A percentile compares a stretch with the other conserved stretches of the same genome.
Conservation (phyloP, 2,888 invertebrate species). For the Boloria selene region DNA sequence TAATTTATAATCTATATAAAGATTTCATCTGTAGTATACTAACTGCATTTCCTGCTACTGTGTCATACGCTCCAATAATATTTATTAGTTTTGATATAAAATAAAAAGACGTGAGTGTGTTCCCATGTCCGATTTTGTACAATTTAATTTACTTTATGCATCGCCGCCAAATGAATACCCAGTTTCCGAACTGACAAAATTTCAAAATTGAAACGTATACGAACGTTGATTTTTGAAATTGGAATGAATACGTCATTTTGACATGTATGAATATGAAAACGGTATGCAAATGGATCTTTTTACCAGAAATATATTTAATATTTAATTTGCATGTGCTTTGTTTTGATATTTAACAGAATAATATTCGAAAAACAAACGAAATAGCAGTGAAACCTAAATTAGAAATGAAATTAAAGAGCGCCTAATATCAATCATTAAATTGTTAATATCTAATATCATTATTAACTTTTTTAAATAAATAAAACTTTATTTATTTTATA, state of each 20-base stretch:
- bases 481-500: too few relatives aligned
- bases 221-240: slow-evolving; percentile 50
- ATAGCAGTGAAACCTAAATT: background rate
- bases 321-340: slow-evolving; percentile 27
- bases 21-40: background rate
- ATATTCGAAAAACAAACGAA: slow-evolving; percentile 2
- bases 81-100: slow-evolving; percentile 41
- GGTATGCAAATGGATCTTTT: slow-evolving; percentile 23
- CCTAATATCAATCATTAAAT: too few relatives aligned
- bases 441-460: too few relatives aligned
- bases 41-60: background rate
- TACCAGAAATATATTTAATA: slow-evolving; percentile 30
- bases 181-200: slow-evolving; percentile 46
- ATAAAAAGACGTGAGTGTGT: slow-evolving; percentile 65
- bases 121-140: slow-evolving; percentile 74
- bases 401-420: too few relatives aligned
- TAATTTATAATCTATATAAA: too few relatives aligned
- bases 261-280: slow-evolving; percentile 48
- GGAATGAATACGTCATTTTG: slow-evolving; percentile 52
- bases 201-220: slow-evolving; percentile 45
- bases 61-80: background rate
- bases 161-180: slow-evolving; percentile 60
- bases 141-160: slow-evolving; percentile 72
- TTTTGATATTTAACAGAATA: slow-evolving; percentile 6
- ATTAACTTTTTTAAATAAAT: too few relatives aligned